A percentile compares a stretch with the other conserved stretches of the same genome.
Conservation (phyloP, 2,888 invertebrate species). For the Leptinotarsa tumamoca region DNA sequence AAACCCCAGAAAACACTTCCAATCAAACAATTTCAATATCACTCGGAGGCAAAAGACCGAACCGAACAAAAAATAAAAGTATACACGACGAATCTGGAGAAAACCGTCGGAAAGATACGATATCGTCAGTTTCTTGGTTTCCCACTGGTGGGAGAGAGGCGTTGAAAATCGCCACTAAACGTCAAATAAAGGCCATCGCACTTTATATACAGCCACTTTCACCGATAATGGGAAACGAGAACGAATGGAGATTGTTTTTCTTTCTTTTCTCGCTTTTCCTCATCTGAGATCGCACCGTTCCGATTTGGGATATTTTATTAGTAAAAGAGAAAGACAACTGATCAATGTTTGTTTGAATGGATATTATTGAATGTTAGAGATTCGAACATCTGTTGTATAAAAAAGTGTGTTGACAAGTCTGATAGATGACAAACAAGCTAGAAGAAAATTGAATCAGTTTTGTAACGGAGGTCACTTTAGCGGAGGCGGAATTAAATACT, state of each 20-base stretch:
- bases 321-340: not conserved
- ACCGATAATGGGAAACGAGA: conserved; percentile 61
- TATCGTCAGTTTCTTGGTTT: conserved; percentile 56
- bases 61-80: not conserved
- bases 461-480: too few relatives aligned
- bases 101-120: conserved; percentile 37
- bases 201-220: conserved; percentile 57
- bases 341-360: not conserved
- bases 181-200: conserved; percentile 64
- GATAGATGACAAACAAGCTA: too few relatives aligned
- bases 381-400: too few relatives aligned
- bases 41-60: not conserved
- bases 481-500: too few relatives aligned
- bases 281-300: not conserved
- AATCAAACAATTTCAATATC: not conserved
- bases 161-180: conserved; percentile 62
- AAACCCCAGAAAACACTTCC: not conserved
- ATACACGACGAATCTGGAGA: not conserved
- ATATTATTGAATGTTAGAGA: too few relatives aligned
- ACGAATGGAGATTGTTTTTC: conserved; percentile 57
- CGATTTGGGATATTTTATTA: not conserved
- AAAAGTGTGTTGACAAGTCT: too few relatives aligned
- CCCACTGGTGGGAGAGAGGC: conserved; percentile 53
- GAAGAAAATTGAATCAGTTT: too few relatives aligned
- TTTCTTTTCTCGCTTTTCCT: conserved; percentile 15